Conservation (phyloP, 2,113 vertebrate species). For the Saguinus imperator region DNA sequence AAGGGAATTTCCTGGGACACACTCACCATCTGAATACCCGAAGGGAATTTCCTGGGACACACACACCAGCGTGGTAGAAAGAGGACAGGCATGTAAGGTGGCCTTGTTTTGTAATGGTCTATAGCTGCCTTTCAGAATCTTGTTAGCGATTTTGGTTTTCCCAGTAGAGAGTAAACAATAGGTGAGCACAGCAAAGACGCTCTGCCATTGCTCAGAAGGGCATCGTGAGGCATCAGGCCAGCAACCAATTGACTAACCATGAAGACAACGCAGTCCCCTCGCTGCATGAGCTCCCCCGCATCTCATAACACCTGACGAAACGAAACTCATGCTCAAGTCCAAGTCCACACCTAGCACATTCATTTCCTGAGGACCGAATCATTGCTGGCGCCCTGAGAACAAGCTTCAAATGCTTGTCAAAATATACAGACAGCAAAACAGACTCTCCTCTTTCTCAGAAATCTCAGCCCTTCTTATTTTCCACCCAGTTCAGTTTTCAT, state of each 20-base stretch:
- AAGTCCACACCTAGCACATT: neutral
- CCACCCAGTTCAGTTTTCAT: neutral
- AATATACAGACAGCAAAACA: neutral
- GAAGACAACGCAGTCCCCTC: neutral
- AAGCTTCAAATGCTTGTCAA: neutral
- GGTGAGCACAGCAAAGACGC: neutral
- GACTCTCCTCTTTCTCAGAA: neutral
- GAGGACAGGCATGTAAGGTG: neutral
- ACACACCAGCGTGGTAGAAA: neutral
- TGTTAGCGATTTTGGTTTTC: neutral
- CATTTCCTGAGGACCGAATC: neutral
- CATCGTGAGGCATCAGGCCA: neutral
- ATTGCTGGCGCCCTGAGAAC: neutral
- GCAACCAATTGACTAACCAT: neutral
- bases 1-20: neutral
- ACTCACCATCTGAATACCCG: neutral
- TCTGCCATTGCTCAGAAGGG: neutral
- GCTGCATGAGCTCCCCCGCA: neutral
- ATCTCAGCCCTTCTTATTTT: accelerated
- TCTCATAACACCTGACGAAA: accelerated
- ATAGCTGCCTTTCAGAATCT: neutral
- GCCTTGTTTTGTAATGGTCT: neutral
- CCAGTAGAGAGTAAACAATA: neutral
- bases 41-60: neutral
- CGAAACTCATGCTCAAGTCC: neutral